Base-by-base conservation (phyloP, 2,888 invertebrate genomes). In the Cerastis leucographa region DNA sequence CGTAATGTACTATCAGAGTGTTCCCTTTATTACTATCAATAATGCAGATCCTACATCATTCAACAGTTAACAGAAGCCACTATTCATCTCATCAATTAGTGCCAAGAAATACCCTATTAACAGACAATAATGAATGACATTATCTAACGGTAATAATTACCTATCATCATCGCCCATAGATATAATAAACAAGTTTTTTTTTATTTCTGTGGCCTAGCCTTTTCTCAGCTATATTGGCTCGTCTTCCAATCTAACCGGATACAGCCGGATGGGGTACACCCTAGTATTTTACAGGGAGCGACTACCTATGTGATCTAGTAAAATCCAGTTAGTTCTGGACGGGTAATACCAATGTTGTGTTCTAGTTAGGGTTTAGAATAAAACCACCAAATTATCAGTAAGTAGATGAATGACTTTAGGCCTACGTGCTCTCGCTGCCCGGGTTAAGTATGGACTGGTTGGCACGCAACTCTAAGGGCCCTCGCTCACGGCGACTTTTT, bases 41-140 rank as follows among this genome's bases (percentile, higher is more conserved):
- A 35, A 59, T 71, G 29, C 22, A 49, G 4, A 17, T 56, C 35
- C 35, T 35, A 29, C 65, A 75, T 59, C n/a, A 66, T 46, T 9
- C 17, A 78, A 62, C 56, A 51, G 40, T 62, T 19, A 44, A 81
- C 61, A 78, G 71, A 82, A 69, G 19, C 42, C 46, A 7, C 35
- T 5, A 25, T 54, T 40, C 42, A 69, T 54, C 14, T 11, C 42
- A 70, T 40, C 17, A 46, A 78, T 70, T 72, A 59, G 51, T 72
- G 61, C 62, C 66, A 64, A 67, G 44, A 56, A 72, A 80, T 74
- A 68, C 40, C 49, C 44, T 76, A 76, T 84, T 80, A 84, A 80
- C 29, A n/a, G 19, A 71, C 69, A 54, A 64, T 84, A 81, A 84
- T 83, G 35, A 81, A 81, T 70, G 70, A 70, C 71, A 76, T 25